Evolutionary conservation across 1,140 invertebrate species (phyloP), one percentile per base, ranked within the genome.

Genomic region (Tetramorium parvispinum): DNA sequence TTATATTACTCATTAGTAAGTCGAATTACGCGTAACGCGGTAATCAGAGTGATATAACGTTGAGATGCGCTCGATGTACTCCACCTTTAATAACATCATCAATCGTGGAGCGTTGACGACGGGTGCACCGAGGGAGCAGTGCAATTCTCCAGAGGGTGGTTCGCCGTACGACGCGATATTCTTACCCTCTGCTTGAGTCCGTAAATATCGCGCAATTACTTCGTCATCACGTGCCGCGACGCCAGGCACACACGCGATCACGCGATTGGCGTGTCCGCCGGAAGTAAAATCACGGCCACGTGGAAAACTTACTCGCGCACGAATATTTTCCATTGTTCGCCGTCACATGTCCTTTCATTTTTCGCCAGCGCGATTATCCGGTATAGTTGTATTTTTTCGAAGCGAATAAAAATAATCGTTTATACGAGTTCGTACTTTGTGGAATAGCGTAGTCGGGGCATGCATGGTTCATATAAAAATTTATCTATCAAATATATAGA

Each of bases 261-360:
- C 85, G 91, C 87, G 78, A 91, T 78, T 88, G 57, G 66, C 89
- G 88, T 92, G 91, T 92, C 75, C 59, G 66, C 61, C 46, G 88
- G 85, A 92, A 89, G 87, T 82, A 85, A 92, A 92, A 92, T 91
- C 91, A 91, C 68, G 87, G 71, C 86, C 79, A 79, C 70, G 88
- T 81, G 85, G 65, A 89, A 91, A 85, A 70, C 46, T 59, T 37
- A 40, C 59, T 61, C 77, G 61, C 32, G 55, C 65, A 61, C 61
- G 53, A 79, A 87, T 68, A 21, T 55, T 63, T 61, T 18, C 53
- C 21, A 59, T 75, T 61, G 24, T 73, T 46, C 53, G 8, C n/a
- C 16, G 18, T 59, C 18, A 32, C 24, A 21, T 7, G 11, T 32
- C 24, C 18, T 46, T n/a, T 73, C 13, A 59, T 75, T 83, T 75